A percentile compares a stretch with the other conserved stretches of the same genome.
Evolutionary conservation across 1,140 invertebrate species (phyloP).

Genomic region (Rhyacophila brunnea): DNA sequence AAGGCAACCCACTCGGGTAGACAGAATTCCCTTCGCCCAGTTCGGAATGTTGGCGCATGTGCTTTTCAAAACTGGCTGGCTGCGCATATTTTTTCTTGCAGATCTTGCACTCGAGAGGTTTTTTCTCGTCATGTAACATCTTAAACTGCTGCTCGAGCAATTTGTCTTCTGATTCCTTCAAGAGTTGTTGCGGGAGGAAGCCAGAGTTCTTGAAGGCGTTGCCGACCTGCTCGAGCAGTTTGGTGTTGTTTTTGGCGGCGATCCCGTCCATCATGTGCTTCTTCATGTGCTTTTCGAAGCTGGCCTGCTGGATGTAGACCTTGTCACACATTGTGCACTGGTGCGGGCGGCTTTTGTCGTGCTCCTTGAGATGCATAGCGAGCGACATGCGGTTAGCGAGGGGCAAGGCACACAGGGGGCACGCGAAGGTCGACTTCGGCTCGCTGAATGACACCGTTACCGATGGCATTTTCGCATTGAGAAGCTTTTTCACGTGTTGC

Average conservation of each 20-base stretch:
- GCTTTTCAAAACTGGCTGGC: conserved; percentile 34
- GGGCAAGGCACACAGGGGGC: conserved; percentile 25
- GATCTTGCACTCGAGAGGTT: conserved; percentile 30
- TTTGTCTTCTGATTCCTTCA: not conserved
- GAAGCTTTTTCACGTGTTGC: conserved; percentile 31
- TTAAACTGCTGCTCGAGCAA: not conserved
- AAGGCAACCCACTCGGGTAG: conserved; percentile 9
- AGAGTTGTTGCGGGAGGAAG: not conserved
- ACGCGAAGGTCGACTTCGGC: conserved; percentile 11
- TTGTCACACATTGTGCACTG: conserved; percentile 34
- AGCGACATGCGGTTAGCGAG: conserved; percentile 22
- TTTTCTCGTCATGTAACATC: conserved; percentile 3
- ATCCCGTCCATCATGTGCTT: conserved; percentile 27
- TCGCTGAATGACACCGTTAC: not conserved
- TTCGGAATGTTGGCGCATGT: conserved; percentile 33
- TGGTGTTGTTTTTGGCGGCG: conserved; percentile 19
- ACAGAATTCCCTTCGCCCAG: conserved; percentile 14
- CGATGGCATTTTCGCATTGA: conserved; percentile 17
- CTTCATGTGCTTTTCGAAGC: conserved; percentile 32
- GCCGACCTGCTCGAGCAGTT: conserved; percentile 21
- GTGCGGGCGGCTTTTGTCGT: conserved; percentile 30
- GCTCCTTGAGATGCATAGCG: conserved; percentile 27
- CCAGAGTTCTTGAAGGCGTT: not conserved
- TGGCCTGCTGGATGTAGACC: conserved; percentile 34
- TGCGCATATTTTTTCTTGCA: conserved; percentile 35